Base-by-base conservation (phyloP, 2,888 invertebrate genomes). In the Andrena fulva region DNA sequence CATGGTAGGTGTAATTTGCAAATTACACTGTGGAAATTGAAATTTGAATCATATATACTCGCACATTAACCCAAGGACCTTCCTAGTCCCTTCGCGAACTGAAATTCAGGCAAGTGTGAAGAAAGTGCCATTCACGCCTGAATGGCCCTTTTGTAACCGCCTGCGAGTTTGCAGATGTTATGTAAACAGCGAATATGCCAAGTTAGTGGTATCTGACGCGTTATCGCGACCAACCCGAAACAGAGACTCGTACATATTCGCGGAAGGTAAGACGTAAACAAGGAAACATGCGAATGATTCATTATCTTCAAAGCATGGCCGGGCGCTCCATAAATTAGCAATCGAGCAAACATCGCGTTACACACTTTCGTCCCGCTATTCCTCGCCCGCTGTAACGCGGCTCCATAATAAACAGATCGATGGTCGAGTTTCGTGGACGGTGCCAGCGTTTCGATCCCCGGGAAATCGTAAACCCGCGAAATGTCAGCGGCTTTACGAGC, bases 401-500 rank as follows among this genome's bases (percentile, higher is more conserved):
- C 16, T 63, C 6, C 66, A 7, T 3, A 33, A 71, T 67, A 84
- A 82, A 77, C 74, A 82, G 67, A 79, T 82, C 76, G 76, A 82
- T 74, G 52, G 12, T 54, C 66, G 70, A 59, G 33, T 73, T 67
- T 77, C 54, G 56, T 52, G 29, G 63, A 82, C 59, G 48, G 42
- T 54, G 42, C 35, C 56, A 56, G 10, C 16, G 24, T 35, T 60
- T 71, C 48, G 35, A 48, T 59, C 20, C n/a, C 54, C 33, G 52
- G 35, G 56, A 62, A 77, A 68, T 80, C 67, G 42, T 64, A 68
- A 85, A 71, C 63, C 27, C 5, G 52, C 54, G 71, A 85, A 85
- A 86, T 78, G 85, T 83, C 80, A 80, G 54, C 52, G 27, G 27
- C 56, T 83, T 77, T 72, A 77, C 31, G 80, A 78, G 54, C 64